These are phyloP conservation scores for Saccostrea cuccullata DNA, from an alignment of 1,140 invertebrate species.

Conservation along the genomic window DNA sequence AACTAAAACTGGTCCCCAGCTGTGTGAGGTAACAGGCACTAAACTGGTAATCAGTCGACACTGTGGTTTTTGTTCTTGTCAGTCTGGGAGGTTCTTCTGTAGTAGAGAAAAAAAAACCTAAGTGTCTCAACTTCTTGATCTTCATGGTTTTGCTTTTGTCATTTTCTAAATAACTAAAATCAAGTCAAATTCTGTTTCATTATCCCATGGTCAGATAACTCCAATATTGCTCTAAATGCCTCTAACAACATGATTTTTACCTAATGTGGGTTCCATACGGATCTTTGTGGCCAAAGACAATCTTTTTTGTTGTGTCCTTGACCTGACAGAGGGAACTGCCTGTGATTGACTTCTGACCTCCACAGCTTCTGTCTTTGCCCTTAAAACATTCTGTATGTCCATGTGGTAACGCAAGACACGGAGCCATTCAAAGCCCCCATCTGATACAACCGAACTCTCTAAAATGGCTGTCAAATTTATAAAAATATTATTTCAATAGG, in stretches of 20 bases:
- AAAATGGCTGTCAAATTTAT: conserved; percentile 66
- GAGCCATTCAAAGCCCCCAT: conserved; percentile 74
- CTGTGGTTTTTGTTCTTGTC: conserved; percentile 69
- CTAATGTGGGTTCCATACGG: conserved; percentile 51
- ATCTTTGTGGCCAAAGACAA: conserved; percentile 41
- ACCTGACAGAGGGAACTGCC: not conserved
- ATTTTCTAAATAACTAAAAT: too few species aligned
- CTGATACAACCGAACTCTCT: conserved; percentile 57
- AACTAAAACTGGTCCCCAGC: conserved; percentile 69
- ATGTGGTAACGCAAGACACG: conserved; percentile 72
- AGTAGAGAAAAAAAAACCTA: not conserved
- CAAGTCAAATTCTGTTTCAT: not conserved
- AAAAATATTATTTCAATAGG: not conserved
- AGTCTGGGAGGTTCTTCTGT: conserved; percentile 61
- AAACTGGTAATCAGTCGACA: conserved; percentile 74
- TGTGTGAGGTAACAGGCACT: conserved; percentile 73
- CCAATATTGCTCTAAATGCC: not conserved
- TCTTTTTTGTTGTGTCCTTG: conserved; percentile 45
- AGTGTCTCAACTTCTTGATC: not conserved
- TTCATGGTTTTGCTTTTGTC: not conserved
- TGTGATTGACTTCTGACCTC: conserved; percentile 47
- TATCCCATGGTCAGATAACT: not conserved
- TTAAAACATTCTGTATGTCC: conserved; percentile 73
- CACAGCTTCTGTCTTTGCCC: conserved; percentile 72
- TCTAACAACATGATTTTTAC: not conserved